Evolutionary conservation across 2,888 invertebrate species (phyloP), one percentile per base, ranked within the genome.

Genomic region (Chirona hameri): DNA sequence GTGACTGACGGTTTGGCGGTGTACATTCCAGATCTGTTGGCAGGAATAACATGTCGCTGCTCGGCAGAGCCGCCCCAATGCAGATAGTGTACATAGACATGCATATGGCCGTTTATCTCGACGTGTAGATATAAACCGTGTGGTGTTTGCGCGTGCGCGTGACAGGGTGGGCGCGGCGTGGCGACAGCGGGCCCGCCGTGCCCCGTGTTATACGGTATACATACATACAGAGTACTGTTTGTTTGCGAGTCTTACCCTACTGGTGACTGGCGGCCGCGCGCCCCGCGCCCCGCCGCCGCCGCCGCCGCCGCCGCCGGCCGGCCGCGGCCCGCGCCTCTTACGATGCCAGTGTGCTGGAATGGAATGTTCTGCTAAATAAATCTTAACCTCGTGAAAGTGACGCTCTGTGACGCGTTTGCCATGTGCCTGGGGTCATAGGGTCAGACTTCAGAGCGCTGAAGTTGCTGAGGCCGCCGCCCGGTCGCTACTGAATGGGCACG

Each of bases 351-450:
- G 76, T 46, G 76, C 76, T 76, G 76, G 76, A 76, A 39, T 76
- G 76, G 76, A 76, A 39, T 76, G 76, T 76, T 76, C 76, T 76
- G 76, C 76, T 76, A 76, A 76, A 76, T 76, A 76, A 76, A 76
- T 72, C 72, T 76, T 76, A 76, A 76, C 76, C 21, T 76, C 12
- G 76, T 76, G 76, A 46, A 27, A 72, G 72, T 18, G 29, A 72
- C 31, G 60, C 10, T 0, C 52, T 24, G 60, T 60, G 39, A 7
- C 39, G 39, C 2, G 39, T 39, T 39, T 39, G 39, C 39, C 39
- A 7, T 39, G 39, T 39, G 39, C n/a, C n/a, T n/a, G n/a, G n/a
- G n/a, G n/a, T n/a, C n/a, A n/a, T n/a, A n/a, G n/a, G n/a, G n/a
- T n/a, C n/a, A n/a, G n/a, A 39, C 39, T 39, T 39, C 39, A 7